Conservation (phyloP, 2,888 invertebrate genomes). For the Brassicogethes aeneus region DNA sequence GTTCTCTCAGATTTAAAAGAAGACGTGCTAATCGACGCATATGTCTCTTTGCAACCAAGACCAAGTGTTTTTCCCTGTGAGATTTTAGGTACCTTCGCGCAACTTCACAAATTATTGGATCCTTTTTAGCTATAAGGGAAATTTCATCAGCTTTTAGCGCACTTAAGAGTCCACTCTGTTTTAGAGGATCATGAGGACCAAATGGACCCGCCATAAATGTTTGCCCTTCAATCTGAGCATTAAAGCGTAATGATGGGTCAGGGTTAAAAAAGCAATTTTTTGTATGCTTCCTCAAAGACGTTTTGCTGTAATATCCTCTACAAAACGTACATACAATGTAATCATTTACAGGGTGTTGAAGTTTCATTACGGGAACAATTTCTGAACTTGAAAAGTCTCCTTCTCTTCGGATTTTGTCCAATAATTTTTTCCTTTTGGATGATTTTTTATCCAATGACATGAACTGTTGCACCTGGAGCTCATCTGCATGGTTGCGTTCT, state of each 20-base stretch:
- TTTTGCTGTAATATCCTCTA: slow-evolving; percentile 11
- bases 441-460: slow-evolving; percentile 4
- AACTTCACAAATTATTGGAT: no score
- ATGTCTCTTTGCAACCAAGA: slow-evolving; percentile 14
- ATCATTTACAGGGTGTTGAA: no score
- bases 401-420: no score
- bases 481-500: slow-evolving; percentile 8
- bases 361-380: no score
- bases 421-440: slow-evolving; percentile 10
- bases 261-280: slow-evolving; percentile 9
- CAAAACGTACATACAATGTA: slow-evolving; percentile 1
- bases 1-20: neutral
- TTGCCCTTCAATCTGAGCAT: slow-evolving; percentile 7
- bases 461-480: slow-evolving; percentile 8
- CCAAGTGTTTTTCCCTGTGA: slow-evolving; percentile 17
- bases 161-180: slow-evolving; percentile 12
- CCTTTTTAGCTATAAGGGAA: no score
- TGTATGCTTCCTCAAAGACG: slow-evolving; percentile 11
- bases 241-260: neutral
- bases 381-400: no score
- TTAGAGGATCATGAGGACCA: slow-evolving; percentile 16
- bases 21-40: slow-evolving; percentile 10
- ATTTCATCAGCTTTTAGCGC: slow-evolving; percentile 13
- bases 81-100: no score
- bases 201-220: slow-evolving; percentile 12